These are phyloP conservation scores for Nasonia vitripennis DNA, from an alignment of 1,140 invertebrate genomes.

Conservation along the genomic window DNA sequence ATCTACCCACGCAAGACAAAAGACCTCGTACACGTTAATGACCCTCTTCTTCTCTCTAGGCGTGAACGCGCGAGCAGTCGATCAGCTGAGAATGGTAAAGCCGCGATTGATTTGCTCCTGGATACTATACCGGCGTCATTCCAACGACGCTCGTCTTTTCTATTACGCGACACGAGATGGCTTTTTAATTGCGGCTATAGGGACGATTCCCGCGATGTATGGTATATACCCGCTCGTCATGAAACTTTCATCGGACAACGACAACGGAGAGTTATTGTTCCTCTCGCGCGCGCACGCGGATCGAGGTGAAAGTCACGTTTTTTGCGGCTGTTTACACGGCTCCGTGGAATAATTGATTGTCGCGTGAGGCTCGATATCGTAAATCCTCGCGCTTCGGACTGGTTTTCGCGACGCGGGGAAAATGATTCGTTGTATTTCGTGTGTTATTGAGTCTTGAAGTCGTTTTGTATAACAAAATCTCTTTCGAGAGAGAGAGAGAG, in stretches of 20 bases:
- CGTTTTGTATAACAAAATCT: too few species aligned
- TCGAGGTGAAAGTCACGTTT: not conserved
- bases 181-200: slow-evolving; percentile 43
- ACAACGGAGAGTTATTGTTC: not conserved
- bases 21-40: not conserved
- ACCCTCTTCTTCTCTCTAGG: not conserved
- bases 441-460: too few species aligned
- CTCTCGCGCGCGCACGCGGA: not conserved
- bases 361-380: not conserved
- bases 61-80: not conserved
- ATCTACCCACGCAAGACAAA: too few species aligned
- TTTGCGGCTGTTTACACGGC: not conserved
- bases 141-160: slow-evolving; percentile 18
- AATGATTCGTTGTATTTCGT: too few species aligned
- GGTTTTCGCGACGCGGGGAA: not conserved
- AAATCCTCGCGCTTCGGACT: not conserved
- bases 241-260: slow-evolving; percentile 30
- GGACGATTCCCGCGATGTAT: not conserved
- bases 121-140: not conserved
- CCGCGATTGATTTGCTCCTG: slow-evolving; percentile 23
- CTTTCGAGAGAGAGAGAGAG: too few species aligned
- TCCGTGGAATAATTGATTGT: not conserved
- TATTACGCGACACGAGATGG: slow-evolving; percentile 45
- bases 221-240: not conserved
- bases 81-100: not conserved